These are phyloP conservation scores for Pristionchus maxplancki DNA, from an alignment of 2,888 invertebrate species.

Conservation along the genomic window DNA sequence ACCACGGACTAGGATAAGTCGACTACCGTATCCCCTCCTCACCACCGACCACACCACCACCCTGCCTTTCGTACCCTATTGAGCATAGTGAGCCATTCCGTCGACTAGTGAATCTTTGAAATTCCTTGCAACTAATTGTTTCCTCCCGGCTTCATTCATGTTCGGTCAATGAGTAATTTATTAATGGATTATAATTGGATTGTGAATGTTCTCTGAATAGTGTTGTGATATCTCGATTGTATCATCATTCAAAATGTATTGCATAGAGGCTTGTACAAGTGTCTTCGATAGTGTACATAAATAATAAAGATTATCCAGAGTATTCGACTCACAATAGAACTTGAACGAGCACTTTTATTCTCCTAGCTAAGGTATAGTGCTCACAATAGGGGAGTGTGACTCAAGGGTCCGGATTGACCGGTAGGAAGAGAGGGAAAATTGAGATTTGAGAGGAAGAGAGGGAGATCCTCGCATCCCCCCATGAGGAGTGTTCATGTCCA, in stretches of 20 bases:
- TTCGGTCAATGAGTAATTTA: constrained; percentile 13
- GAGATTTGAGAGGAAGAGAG: constrained; percentile 29
- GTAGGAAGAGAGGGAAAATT: neutral
- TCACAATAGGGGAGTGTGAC: neutral
- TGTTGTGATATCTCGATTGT: constrained; percentile 38
- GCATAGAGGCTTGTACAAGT: neutral
- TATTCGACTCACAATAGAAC: neutral
- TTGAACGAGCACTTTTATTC: neutral
- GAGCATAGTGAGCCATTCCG: constrained; percentile 22
- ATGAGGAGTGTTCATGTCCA: constrained; percentile 20
- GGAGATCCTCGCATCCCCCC: constrained; percentile 15
- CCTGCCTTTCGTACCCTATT: neutral
- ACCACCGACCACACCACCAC: constrained; percentile 4
- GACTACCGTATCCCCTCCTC: constrained; percentile 3
- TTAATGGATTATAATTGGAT: neutral
- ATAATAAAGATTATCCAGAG: neutral
- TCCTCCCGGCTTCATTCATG: neutral
- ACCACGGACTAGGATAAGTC: constrained; percentile 91
- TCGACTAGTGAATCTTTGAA: constrained; percentile 8
- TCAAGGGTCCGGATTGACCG: constrained; percentile 23
- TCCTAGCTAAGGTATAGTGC: neutral
- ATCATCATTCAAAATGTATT: constrained; percentile 32
- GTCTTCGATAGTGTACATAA: constrained; percentile 39
- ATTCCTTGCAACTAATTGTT: constrained; percentile 4
- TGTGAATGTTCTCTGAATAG: constrained; percentile 16